These are phyloP conservation scores for Dolichoris vasculosae DNA, from an alignment of 1,140 invertebrate genomes.

Conservation along the genomic window DNA sequence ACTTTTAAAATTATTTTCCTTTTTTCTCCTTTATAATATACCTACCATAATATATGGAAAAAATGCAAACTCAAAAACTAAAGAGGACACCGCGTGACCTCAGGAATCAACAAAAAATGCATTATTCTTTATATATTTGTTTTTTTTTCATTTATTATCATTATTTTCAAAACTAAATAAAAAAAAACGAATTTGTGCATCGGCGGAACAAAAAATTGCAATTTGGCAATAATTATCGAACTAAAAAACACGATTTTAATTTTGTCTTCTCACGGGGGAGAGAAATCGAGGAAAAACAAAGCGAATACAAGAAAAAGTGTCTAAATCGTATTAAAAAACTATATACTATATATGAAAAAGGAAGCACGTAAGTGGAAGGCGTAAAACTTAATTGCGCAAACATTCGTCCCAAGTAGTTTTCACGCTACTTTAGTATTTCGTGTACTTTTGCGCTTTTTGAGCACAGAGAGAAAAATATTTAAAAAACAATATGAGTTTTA, in stretches of 20 bases:
- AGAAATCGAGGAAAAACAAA: slow-evolving; percentile 50
- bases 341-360: slow-evolving; percentile 44
- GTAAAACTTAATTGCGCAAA: slow-evolving; percentile 48
- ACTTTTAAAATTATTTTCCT: slow-evolving; percentile 22
- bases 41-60: slow-evolving; percentile 31
- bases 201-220: slow-evolving; percentile 43
- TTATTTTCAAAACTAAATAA: slow-evolving; percentile 31
- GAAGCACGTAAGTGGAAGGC: slow-evolving; percentile 46
- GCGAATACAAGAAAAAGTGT: slow-evolving; percentile 46
- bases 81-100: slow-evolving; percentile 14
- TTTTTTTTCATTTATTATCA: neutral
- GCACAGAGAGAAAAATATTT: slow-evolving; percentile 35
- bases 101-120: slow-evolving; percentile 42
- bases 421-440: slow-evolving; percentile 28
- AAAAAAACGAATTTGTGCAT: slow-evolving; percentile 10
- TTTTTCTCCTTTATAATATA: slow-evolving; percentile 1
- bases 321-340: slow-evolving; percentile 37
- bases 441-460: slow-evolving; percentile 9
- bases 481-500: slow-evolving; percentile 40
- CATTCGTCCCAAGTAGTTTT: slow-evolving; percentile 23
- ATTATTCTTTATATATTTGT: slow-evolving; percentile 5
- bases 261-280: slow-evolving; percentile 34
- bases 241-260: slow-evolving; percentile 49
- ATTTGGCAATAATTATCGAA: slow-evolving; percentile 46
- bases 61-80: slow-evolving; percentile 51